These are phyloP conservation scores for Psix sp. DNA, from an alignment of 1,140 invertebrate species.

Conservation along the genomic window DNA sequence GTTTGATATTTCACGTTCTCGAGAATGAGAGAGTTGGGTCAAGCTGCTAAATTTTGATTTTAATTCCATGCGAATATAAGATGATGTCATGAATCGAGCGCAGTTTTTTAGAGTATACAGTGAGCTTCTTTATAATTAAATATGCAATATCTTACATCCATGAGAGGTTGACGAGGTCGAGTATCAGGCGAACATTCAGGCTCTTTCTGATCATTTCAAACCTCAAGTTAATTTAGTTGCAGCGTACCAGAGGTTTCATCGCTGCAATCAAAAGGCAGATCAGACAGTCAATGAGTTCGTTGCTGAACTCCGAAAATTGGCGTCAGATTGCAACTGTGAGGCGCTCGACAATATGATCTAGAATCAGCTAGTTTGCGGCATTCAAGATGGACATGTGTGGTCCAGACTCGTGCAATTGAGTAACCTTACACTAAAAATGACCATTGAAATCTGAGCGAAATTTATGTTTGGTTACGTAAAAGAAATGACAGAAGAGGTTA, in stretches of 20 bases:
- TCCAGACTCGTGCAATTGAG: not conserved
- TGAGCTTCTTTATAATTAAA: not conserved
- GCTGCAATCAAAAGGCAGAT: conserved; percentile 1
- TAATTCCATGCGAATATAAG: not conserved
- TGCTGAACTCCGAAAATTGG: not conserved
- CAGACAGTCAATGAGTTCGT: not conserved
- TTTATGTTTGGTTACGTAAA: not conserved
- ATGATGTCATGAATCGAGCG: not conserved
- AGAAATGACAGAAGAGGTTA: conserved; percentile 2
- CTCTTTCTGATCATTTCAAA: not conserved
- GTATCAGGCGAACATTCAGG: not conserved
- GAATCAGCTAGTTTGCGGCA: too few relatives aligned
- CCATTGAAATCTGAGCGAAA: conserved; percentile 3
- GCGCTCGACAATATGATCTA: not conserved
- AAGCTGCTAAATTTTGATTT: conserved; percentile 5
- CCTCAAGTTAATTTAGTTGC: conserved; percentile 4
- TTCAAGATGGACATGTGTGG: too few relatives aligned
- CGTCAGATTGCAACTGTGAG: not conserved
- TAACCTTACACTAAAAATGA: conserved; percentile 2
- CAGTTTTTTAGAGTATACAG: conserved; percentile 4
- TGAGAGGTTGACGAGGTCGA: not conserved
- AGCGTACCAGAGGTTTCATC: conserved; percentile 9
- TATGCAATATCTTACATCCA: not conserved
- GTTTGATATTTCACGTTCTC: not conserved
- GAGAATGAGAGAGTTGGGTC: conserved; percentile 5